These are phyloP conservation scores for Betta splendens DNA, from an alignment of 2,797 vertebrate genomes.

Conservation along the genomic window DNA sequence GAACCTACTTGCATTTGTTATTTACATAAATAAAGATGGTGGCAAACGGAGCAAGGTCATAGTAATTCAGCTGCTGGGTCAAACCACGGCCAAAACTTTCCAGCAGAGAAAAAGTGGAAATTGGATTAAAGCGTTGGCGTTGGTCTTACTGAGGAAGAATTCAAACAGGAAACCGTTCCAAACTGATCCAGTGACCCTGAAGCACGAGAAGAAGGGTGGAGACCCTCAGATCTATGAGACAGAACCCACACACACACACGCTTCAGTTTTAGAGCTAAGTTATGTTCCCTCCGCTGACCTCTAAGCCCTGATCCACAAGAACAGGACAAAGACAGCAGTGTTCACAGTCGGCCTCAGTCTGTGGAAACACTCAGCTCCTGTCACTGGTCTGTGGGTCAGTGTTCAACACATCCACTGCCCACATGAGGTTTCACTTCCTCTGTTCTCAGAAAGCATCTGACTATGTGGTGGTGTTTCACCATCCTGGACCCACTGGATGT, in stretches of 20 bases:
- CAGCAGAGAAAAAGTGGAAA: conserved; percentile 6
- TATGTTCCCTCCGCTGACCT: conserved; percentile 52
- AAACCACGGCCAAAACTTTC: conserved; percentile 34
- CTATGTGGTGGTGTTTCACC: too few relatives aligned
- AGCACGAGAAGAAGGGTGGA: too few relatives aligned
- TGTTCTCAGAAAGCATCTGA: conserved; percentile 20
- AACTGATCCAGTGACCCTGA: too few relatives aligned
- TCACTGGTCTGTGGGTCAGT: conserved; percentile 42
- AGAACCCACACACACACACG: too few relatives aligned
- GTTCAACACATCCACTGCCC: conserved; percentile 52
- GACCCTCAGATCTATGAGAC: too few relatives aligned
- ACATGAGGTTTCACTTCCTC: conserved; percentile 62
- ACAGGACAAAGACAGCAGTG: conserved; percentile 38
- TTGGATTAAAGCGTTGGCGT: background rate
- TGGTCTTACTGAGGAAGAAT: conserved; percentile 3
- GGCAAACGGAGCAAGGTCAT: conserved; percentile 64
- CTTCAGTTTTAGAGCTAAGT: conserved; percentile 10
- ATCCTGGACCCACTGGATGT: background rate
- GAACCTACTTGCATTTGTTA: conserved; percentile 68
- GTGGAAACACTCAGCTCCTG: too few relatives aligned
- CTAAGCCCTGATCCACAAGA: conserved; percentile 30
- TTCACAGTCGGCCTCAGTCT: background rate
- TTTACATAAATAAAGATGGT: conserved; percentile 76
- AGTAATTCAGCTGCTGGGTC: conserved; percentile 51
- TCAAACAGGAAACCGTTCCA: conserved; percentile 6